Base-by-base conservation (phyloP, 2,113 vertebrate genomes). In the Phasianus colchicus region DNA sequence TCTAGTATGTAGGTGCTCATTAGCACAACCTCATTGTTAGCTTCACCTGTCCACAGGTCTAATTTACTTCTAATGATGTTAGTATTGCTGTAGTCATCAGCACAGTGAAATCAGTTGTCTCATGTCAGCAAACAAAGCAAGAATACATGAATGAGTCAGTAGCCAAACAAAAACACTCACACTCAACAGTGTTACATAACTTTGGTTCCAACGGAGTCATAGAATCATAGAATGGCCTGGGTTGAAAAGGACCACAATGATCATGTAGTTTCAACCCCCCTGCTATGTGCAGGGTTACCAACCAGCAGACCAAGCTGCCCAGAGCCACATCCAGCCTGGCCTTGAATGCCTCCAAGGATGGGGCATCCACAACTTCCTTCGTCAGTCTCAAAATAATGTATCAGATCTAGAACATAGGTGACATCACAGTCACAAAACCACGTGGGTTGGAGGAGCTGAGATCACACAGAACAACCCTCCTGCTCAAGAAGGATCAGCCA, bases 191-290 rank as follows among this genome's bases (percentile, higher is more conserved):
- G 40, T 50, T 8, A 24, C 71, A 47, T 27, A 52, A 36, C 8
- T 4, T 20, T 25, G 4, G 2, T 18, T 13, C 30, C 66, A 10
- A 2, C 0, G 27, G 18, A 4, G 5, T 43, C 15, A 43, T 16
- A 43, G 42, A 43, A 43, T 43, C 15, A 15, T 43, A 43, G 15
- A 43, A 43, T 43, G 42, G 42, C 42, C 42, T 43, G 42, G 42
- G 42, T 43, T 43, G 42, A 43, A 43, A 43, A 43, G 42, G 15
- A 43, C 42, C 42, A 17, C 42, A 43, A 43, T 15, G 15, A 16
- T 43, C 42, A 8, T 17, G 6, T 43, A 43, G 42, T 43, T 43
- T 43, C 42, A 43, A 43, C 3, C 42, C 42, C 42, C 42, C 15
- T 43, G 42, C 42, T 43, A 43, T 7, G 42, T 43, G 42, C 42